Conservation (phyloP, 1,140 invertebrate genomes). For the Bombus turneri region DNA sequence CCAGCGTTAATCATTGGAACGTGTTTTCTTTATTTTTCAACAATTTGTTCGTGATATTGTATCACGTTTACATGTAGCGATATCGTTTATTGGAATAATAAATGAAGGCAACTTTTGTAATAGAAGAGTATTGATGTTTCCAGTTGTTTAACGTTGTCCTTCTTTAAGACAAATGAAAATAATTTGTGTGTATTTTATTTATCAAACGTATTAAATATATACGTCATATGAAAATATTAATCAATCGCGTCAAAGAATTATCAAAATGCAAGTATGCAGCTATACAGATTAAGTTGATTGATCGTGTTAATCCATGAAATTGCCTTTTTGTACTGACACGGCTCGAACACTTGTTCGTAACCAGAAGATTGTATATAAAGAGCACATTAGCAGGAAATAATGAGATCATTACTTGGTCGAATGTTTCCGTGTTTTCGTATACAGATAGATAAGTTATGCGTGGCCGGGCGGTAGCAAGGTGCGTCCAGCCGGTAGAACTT, state of each 20-base stretch:
- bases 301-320: background rate
- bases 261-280: background rate
- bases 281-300: background rate
- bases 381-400: background rate
- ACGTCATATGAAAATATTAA: background rate
- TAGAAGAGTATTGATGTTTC: background rate
- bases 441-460: background rate
- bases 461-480: background rate
- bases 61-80: background rate
- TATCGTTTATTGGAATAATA: background rate
- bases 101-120: background rate
- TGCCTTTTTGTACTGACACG: no score
- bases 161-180: background rate
- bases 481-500: background rate
- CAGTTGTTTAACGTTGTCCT: background rate
- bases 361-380: no score
- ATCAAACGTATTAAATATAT: background rate
- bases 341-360: no score
- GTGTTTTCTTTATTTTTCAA: background rate
- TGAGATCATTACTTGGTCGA: no score
- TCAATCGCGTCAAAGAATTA: background rate
- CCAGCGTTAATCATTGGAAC: background rate
- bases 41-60: background rate
- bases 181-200: background rate
- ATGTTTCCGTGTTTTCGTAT: no score